Percentiles rank a stretch among this genome's conserved stretches.
Conservation (phyloP, 2,888 invertebrate genomes). For the Trissoscelio sp. region DNA sequence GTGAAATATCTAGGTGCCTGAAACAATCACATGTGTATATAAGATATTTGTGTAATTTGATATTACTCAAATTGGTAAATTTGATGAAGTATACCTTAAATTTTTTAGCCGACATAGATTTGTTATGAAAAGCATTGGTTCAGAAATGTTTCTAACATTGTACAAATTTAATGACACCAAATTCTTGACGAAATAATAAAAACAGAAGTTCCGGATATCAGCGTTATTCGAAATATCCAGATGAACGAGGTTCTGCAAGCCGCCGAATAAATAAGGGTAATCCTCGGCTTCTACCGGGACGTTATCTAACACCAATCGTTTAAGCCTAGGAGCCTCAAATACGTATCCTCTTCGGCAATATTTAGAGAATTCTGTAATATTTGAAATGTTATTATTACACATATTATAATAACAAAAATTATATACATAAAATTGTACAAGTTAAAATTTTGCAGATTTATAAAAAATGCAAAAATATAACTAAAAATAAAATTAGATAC, state of each 20-base stretch:
- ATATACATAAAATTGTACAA: no score
- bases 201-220: conserved; percentile 87
- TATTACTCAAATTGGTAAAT: not conserved
- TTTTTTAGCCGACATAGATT: conserved; percentile 83
- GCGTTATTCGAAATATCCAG: conserved; percentile 89
- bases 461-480: no score
- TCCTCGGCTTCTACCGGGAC: conserved; percentile 84
- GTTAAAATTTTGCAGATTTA: no score
- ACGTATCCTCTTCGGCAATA: conserved; percentile 84
- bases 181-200: conserved; percentile 87
- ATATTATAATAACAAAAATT: no score
- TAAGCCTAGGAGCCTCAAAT: conserved; percentile 86
- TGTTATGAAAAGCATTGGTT: conserved; percentile 72
- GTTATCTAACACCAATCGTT: conserved; percentile 86
- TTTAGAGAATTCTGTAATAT: conserved; percentile 68
- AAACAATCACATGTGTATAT: conserved; percentile 80
- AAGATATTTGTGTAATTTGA: not conserved
- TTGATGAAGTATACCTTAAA: conserved; percentile 81
- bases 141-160: conserved; percentile 86
- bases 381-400: not conserved
- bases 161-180: conserved; percentile 91
- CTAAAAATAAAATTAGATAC: no score
- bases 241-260: conserved; percentile 87
- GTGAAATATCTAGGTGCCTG: conserved; percentile 93
- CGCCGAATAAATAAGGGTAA: conserved; percentile 85